A percentile compares a stretch with the other conserved stretches of the same genome.
Conservation (phyloP, 2,888 invertebrate genomes). For the Caenorhabditis japonica region DNA sequence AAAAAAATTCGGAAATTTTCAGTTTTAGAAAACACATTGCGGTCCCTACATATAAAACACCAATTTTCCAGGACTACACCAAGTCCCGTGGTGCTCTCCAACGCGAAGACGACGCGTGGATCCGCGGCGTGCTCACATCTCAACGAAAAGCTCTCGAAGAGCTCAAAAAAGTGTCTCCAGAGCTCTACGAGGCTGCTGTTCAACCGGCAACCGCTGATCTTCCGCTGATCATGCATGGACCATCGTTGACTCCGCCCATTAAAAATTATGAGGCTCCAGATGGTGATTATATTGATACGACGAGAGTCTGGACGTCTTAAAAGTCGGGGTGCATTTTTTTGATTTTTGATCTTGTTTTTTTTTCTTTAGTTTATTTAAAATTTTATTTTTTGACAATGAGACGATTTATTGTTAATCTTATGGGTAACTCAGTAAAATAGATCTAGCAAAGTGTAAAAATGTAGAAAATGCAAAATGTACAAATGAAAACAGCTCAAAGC, state of each 20-base stretch:
- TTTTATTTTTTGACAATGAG: too few relatives aligned
- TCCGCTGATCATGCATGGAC: conserved; percentile 84
- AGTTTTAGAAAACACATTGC: too few relatives aligned
- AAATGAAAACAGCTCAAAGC: conserved; percentile 53
- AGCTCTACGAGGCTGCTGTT: conserved; percentile 84
- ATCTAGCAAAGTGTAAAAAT: background rate
- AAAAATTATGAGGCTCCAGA: conserved; percentile 87
- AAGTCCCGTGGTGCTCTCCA: conserved; percentile 56
- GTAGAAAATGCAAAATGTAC: background rate
- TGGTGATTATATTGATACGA: conserved; percentile 89
- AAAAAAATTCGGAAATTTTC: too few relatives aligned
- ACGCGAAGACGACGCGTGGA: conserved; percentile 81
- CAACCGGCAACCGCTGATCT: conserved; percentile 83
- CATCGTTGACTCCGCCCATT: conserved; percentile 88
- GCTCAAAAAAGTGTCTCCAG: conserved; percentile 86
- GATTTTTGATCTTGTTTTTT: background rate
- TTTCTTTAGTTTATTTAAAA: conserved; percentile 15
- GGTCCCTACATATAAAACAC: too few relatives aligned
- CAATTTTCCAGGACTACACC: conserved; percentile 59
- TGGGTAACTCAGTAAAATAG: too few relatives aligned
- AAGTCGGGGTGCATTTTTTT: too few relatives aligned
- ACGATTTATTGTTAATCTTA: too few relatives aligned
- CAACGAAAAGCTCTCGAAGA: conserved; percentile 87
- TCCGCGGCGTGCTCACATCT: conserved; percentile 83
- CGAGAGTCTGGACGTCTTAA: conserved; percentile 77